phyloP scores from a whole-genome alignment of 37 sponge, comb jelly and placozoan genomes.

The Aplysina aerophoba region DNA sequence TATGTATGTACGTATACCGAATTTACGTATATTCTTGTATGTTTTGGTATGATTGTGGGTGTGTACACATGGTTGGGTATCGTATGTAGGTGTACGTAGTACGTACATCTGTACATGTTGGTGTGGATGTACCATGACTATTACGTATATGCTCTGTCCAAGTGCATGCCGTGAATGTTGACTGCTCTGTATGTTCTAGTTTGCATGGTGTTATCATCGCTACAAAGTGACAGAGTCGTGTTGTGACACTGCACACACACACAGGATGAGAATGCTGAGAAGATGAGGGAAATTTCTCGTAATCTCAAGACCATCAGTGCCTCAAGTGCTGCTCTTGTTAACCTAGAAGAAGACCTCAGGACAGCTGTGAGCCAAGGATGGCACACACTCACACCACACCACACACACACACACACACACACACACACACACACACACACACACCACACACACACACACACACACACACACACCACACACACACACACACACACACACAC shows the following conservation, averaged over 20 bases:
- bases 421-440: neutral
- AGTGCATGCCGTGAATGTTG: too few relatives aligned
- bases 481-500: too few relatives aligned
- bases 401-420: constrained; percentile 7
- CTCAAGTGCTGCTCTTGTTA: constrained; percentile 46
- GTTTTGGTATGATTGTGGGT: neutral
- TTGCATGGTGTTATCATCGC: too few relatives aligned
- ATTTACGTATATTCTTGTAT: too few relatives aligned
- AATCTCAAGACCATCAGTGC: constrained; percentile 45
- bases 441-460: too few relatives aligned
- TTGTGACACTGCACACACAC: neutral
- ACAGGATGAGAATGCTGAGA: constrained; percentile 45
- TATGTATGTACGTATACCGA: too few relatives aligned
- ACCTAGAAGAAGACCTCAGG: constrained; percentile 55
- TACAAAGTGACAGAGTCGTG: too few relatives aligned
- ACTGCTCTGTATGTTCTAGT: too few relatives aligned
- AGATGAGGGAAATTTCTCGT: constrained; percentile 20
- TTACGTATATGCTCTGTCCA: too few relatives aligned
- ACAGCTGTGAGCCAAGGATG: constrained; percentile 39
- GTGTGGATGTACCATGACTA: neutral
- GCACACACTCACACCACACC: constrained; percentile 5
- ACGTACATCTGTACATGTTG: too few relatives aligned
- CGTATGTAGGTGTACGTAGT: too few relatives aligned
- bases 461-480: too few relatives aligned
- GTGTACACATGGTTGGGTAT: neutral